Evolutionary conservation across 2,113 vertebrate species (phyloP).

Genomic region (Daboia siamensis): DNA sequence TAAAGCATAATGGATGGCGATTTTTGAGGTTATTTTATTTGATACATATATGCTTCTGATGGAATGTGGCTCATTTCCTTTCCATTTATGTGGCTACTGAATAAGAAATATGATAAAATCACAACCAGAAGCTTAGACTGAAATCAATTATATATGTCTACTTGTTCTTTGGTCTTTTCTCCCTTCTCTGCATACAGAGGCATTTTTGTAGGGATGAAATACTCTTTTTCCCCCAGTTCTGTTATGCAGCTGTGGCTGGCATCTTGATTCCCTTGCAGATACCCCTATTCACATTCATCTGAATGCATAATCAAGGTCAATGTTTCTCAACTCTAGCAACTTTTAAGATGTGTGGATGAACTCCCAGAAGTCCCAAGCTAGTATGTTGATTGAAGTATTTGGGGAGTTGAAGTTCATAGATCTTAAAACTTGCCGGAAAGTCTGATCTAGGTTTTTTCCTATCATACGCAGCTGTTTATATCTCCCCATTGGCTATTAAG

Average conservation of each 20-base stretch:
- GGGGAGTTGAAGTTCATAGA: neutral
- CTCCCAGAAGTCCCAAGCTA: neutral
- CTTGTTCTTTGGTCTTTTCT: neutral
- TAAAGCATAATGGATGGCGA: neutral
- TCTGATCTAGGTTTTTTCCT: neutral
- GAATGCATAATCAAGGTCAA: neutral
- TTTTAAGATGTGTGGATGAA: neutral
- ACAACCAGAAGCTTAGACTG: neutral
- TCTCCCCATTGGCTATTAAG: neutral
- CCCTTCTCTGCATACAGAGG: neutral
- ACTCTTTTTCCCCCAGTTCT: neutral
- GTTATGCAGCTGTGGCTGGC: neutral
- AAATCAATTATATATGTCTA: neutral
- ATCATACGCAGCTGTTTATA: neutral
- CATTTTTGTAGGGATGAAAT: neutral
- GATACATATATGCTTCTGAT: neutral
- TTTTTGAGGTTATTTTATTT: neutral
- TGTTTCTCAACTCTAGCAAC: neutral
- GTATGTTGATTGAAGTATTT: neutral
- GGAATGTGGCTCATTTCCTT: neutral
- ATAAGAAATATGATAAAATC: neutral
- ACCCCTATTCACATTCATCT: neutral
- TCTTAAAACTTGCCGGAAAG: neutral
- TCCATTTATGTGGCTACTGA: neutral
- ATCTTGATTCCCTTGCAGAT: neutral